phyloP scores from a whole-genome alignment of 2,888 invertebrate species.

The Drosophila anceps region DNA sequence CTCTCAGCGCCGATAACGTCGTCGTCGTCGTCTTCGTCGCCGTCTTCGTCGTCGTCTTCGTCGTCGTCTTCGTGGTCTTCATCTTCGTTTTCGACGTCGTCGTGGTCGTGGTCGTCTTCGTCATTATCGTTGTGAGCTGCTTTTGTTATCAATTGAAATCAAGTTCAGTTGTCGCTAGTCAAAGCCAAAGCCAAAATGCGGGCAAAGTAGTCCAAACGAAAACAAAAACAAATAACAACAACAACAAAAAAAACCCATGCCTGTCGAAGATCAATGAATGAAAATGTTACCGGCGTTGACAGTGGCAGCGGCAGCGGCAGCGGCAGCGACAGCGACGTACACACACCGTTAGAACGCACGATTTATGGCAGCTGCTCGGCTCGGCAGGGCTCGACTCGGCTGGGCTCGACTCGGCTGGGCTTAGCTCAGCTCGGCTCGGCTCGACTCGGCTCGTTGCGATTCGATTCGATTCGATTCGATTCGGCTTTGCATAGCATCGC shows the following conservation, averaged over 20 bases:
- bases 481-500: not conserved
- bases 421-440: constrained; percentile 10
- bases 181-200: constrained; percentile 11
- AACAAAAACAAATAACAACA: not conserved
- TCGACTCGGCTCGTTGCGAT: not conserved
- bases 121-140: not conserved
- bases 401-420: not conserved
- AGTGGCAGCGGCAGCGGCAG: constrained; percentile 7
- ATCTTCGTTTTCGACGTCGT: too few relatives aligned
- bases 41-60: not conserved
- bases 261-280: constrained; percentile 55
- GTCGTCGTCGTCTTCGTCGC: not conserved
- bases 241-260: not conserved
- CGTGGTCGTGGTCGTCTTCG: not conserved
- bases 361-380: constrained; percentile 20
- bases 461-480: not conserved
- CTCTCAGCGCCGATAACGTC: constrained; percentile 18
- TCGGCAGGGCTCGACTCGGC: constrained; percentile 10
- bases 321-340: constrained; percentile 18
- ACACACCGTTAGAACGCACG: constrained; percentile 57
- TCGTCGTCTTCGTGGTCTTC: not conserved
- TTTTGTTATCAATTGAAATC: constrained; percentile 52
- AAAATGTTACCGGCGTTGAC: constrained; percentile 39
- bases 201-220: constrained; percentile 5
- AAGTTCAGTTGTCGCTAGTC: constrained; percentile 39